Conservation (phyloP, 2,113 vertebrate genomes). For the Phrynosoma blainvillii region DNA sequence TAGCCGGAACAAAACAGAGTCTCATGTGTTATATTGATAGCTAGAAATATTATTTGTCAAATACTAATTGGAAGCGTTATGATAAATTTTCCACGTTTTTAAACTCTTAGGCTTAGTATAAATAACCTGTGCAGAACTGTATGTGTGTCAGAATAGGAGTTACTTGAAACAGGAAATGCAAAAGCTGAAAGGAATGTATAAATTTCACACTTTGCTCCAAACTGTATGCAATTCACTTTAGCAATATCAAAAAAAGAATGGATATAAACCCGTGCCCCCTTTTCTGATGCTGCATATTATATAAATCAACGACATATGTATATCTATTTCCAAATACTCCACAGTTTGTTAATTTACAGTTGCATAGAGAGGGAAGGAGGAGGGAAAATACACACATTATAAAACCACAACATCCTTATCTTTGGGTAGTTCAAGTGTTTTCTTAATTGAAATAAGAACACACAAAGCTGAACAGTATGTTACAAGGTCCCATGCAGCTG, state of each 20-base stretch:
- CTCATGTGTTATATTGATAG: conserved; percentile 21
- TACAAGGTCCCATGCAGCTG: conserved; percentile 64
- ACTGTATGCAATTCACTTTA: conserved; percentile 67
- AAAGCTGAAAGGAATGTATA: conserved; percentile 80
- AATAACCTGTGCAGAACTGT: conserved; percentile 73
- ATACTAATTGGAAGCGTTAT: conserved; percentile 48
- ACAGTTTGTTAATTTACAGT: conserved; percentile 92
- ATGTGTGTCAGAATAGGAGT: conserved; percentile 62
- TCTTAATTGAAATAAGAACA: conserved; percentile 71
- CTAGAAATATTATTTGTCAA: conserved; percentile 31
- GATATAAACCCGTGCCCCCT: conserved; percentile 82
- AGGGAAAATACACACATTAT: conserved; percentile 73
- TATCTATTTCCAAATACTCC: conserved; percentile 81
- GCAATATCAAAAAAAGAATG: conserved; percentile 76
- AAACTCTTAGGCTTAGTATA: conserved; percentile 61
- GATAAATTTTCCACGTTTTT: conserved; percentile 45
- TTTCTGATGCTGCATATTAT: conserved; percentile 80
- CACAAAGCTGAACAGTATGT: conserved; percentile 45
- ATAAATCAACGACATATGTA: conserved; percentile 86
- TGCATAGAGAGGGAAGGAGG: conserved; percentile 95
- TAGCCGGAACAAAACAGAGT: conserved; percentile 57
- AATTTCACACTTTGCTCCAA: conserved; percentile 79
- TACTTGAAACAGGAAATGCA: conserved; percentile 73
- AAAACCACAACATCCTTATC: conserved; percentile 85
- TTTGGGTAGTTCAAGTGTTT: conserved; percentile 87